Base-by-base conservation (phyloP, 2,888 invertebrate species). In the Sminthurides aquaticus region DNA sequence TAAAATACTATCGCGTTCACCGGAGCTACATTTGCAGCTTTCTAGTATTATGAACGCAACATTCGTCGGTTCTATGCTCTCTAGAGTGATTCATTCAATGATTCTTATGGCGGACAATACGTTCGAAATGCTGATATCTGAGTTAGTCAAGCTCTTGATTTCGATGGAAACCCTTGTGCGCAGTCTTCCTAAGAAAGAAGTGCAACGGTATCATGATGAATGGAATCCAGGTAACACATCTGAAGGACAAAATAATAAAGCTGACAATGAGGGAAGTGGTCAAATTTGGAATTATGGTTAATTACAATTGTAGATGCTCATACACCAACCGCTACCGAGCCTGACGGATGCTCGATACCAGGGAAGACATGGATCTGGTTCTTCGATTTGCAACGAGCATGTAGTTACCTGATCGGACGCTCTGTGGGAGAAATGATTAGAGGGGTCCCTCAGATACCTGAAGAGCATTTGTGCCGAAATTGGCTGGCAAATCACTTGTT, bases 361-460 rank as follows among this genome's bases (percentile, higher is more conserved):
- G 48, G 69, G 79, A 62, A 79, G 79, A 68, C 80, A 78, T 43
- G 83, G 82, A 82, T 77, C 80, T 60, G 85, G 85, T 78, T 85
- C 67, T 77, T 85, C 29, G 85, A 85, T 76, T 76, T 84, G 74
- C 84, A 85, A 76, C 78, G 84, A 69, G 81, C 83, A 0, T 83
- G 83, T 75, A 81, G 83, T n/a, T 78, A 85, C 60, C 77, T 85
- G 67, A 81, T 85, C 59, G 86, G 86, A 2, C 77, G 83, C 64
- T 20, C 59, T 75, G 78, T 86, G 26, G 83, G 84, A 2, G 82
- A 81, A 34, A 81, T 83, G 80, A 76, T 85, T 58, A 77, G 82
- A 15, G 84, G 84, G 0, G 77, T 80, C 18, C 78, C 80, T 1
- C 74, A 79, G 3, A 77, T 79, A 3, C 71, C 75, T 26, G 79